These are phyloP conservation scores for rabbit (Oryctolagus cuniculus) DNA, from an alignment of 2,113 vertebrate species.

Conservation along the genomic window DNA sequence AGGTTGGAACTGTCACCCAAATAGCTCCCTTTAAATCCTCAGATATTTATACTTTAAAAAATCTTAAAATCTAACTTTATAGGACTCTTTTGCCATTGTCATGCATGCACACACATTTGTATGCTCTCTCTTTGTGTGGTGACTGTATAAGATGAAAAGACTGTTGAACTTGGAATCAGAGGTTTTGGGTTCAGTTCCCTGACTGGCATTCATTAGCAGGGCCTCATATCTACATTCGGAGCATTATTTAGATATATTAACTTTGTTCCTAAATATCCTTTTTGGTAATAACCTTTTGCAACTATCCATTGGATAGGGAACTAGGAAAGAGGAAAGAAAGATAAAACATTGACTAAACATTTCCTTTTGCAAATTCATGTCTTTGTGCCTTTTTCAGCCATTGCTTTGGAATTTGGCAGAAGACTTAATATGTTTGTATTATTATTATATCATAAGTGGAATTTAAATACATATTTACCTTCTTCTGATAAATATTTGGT, in stretches of 20 bases:
- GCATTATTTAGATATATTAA: background rate
- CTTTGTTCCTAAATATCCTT: background rate
- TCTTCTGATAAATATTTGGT: background rate
- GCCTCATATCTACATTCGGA: background rate
- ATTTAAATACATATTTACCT: background rate
- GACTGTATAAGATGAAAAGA: background rate
- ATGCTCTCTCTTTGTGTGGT: background rate
- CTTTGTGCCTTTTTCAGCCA: constrained; percentile 3
- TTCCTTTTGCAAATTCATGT: too few species aligned
- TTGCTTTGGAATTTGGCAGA: constrained; percentile 18
- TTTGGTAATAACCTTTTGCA: constrained; percentile 26
- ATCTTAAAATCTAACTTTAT: background rate
- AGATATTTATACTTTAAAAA: background rate
- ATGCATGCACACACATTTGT: background rate
- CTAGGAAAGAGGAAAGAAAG: background rate
- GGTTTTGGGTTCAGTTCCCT: background rate
- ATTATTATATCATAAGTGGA: background rate
- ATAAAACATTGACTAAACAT: background rate
- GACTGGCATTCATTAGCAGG: background rate
- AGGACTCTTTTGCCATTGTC: background rate
- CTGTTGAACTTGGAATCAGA: background rate
- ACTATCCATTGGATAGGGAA: background rate
- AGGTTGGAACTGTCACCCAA: background rate
- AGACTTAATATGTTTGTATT: background rate
- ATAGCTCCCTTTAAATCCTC: background rate